Base-by-base conservation (phyloP, 2,888 invertebrate species). In the Xanthostigma xanthostigma region DNA sequence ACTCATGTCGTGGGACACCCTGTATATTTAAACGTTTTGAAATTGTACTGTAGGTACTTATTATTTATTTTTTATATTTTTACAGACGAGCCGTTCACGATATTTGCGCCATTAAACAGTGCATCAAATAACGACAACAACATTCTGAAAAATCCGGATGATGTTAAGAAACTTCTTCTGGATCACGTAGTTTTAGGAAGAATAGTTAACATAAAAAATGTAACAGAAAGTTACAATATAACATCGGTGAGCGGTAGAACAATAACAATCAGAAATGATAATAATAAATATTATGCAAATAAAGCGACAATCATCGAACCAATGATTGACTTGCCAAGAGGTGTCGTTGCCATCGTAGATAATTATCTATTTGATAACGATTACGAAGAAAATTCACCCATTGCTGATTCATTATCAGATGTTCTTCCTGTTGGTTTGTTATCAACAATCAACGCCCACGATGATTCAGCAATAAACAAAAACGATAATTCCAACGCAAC, bases 151-250 rank as follows among this genome's bases (percentile, higher is more conserved):
- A 65, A 67, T 49, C 70, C 70, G 42, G 72, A 74, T 50, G 66
- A 71, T 41, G 67, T 78, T 52, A 75, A 75, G 61, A 71, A 73
- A 58, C 66, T 78, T 52, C 67, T 78, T 54, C 61, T 76, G 56
- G 76, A 77, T 58, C 78, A 78, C 60, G 68, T 78, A 57, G 70
- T 78, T 52, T 69, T 77, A 14, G 77, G 76, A 11, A 66, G 69
- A 54, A 67, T 70, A 54, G 67, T 75, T 52, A 72, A 75, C 58
- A 64, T 68, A 58, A 69, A 62, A 62, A 74, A 65, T 53, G 58
- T 64, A 58, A 69, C 68, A 57, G 68, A 59, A 61, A 69, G 61
- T 60, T 64, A 52, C 64, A 70, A 63, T 59, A 71, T 64, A 63
- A 72, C 65, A 50, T 70, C 71, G 8, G 58, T 69, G 27, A 66